Base-by-base conservation (phyloP, 1,140 invertebrate genomes). In the Phenacoccus solenopsis region DNA sequence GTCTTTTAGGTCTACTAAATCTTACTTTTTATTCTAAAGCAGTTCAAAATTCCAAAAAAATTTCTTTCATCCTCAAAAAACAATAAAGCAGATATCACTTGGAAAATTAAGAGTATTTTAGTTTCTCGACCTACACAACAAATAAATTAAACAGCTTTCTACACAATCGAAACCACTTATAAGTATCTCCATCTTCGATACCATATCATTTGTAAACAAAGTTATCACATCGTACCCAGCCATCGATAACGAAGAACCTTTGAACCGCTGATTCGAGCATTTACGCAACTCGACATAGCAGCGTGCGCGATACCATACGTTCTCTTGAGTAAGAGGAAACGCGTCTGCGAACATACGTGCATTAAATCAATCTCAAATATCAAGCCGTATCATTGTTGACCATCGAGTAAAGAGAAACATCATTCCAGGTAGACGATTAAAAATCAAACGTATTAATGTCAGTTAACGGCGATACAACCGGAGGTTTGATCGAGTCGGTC, bases 321-420 rank as follows among this genome's bases (percentile, higher is more conserved):
- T n/a, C n/a, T n/a, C n/a, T n/a, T n/a, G n/a, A n/a, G n/a, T n/a
- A n/a, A n/a, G n/a, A n/a, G n/a, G n/a, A n/a, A n/a, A n/a, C n/a
- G n/a, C n/a, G n/a, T n/a, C n/a, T n/a, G n/a, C 38, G 38, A 49
- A 5, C 12, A n/a, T 9, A 49, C 38, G 38, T 49, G 38, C 38
- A 49, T 49, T 49, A 49, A 49, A 49, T 49, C 38, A 49, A 49
- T 49, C 38, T 49, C 38, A 49, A 49, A 49, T 49, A 49, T 49
- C 38, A 49, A 49, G 5, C 38, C 5, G 16, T 49, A 49, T 49
- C 38, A 49, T 49, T 49, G 38, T 49, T 49, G 38, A 49, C 38
- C 38, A 49, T 49, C 38, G 20, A 16, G 16, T 49, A 49, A 16
- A 5, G 5, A n/a, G 3, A 49, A 9, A 49, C 38, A 49, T n/a